Evolutionary conservation across 1,140 invertebrate species (phyloP).

Genomic region (Steinernema khuongi): DNA sequence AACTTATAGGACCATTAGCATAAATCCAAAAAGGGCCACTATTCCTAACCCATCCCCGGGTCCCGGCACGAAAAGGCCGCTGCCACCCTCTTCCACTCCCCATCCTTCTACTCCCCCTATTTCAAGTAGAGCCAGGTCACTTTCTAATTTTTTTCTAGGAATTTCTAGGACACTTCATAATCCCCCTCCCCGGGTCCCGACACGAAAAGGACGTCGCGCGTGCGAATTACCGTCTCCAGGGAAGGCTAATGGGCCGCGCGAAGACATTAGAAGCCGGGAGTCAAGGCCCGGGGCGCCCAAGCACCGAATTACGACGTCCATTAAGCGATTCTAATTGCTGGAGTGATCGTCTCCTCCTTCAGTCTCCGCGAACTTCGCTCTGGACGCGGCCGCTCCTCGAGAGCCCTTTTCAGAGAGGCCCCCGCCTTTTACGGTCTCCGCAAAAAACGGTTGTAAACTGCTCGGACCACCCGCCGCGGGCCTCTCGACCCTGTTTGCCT

Average conservation of each 20-base stretch:
- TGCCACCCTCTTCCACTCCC: too few species aligned
- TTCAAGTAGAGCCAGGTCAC: too few species aligned
- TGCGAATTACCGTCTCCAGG: neutral
- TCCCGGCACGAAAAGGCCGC: too few species aligned
- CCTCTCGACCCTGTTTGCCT: neutral
- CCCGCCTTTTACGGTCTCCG: neutral
- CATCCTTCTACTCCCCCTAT: too few species aligned
- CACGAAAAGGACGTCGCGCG: neutral
- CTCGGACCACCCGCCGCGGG: neutral
- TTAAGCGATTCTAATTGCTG: constrained; percentile 15
- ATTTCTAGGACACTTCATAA: too few species aligned
- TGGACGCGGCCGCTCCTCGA: neutral
- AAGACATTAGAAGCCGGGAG: constrained; percentile 7
- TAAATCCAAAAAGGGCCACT: too few species aligned
- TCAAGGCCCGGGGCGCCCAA: constrained; percentile 1
- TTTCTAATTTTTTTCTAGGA: too few species aligned
- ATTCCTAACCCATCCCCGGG: too few species aligned
- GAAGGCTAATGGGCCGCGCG: neutral
- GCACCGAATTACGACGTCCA: constrained; percentile 14
- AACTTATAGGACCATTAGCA: too few species aligned
- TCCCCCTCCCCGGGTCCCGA: too few species aligned
- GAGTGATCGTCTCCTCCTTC: neutral
- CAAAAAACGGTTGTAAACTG: constrained; percentile 9
- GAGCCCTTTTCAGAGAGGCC: neutral
- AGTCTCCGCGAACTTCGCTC: neutral